These are phyloP conservation scores for Diaprepes abbreviatus DNA, from an alignment of 2,888 invertebrate species.

Conservation along the genomic window DNA sequence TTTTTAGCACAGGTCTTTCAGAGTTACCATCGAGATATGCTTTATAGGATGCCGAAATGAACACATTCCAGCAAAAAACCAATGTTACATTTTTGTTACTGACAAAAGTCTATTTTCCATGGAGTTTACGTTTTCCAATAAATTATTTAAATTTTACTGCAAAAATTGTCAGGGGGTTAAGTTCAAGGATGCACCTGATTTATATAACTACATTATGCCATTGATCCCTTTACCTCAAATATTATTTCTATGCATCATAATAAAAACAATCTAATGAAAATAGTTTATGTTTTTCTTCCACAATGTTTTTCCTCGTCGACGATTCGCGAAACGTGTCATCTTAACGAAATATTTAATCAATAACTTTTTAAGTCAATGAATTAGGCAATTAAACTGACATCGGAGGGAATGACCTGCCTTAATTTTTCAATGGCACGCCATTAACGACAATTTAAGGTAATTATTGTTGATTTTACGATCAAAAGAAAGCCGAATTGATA, in stretches of 20 bases:
- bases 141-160: too few species aligned
- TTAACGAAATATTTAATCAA: not conserved
- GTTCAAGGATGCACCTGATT: too few species aligned
- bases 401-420: slow-evolving; percentile 21
- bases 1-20: too few species aligned
- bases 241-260: not conserved
- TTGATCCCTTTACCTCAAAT: not conserved
- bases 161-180: too few species aligned
- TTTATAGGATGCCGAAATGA: too few species aligned
- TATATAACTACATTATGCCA: too few species aligned
- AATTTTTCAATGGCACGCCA: not conserved
- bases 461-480: not conserved
- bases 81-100: too few species aligned
- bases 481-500: slow-evolving; percentile 9
- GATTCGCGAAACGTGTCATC: not conserved
- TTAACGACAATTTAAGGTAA: not conserved
- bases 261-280: not conserved
- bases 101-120: too few species aligned
- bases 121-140: too few species aligned
- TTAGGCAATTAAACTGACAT: slow-evolving; percentile 16
- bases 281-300: not conserved
- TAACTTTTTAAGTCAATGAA: slow-evolving; percentile 15
- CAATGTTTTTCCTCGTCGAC: too few species aligned
- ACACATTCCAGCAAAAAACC: too few species aligned
- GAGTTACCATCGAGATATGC: too few species aligned